Conservation (phyloP, 2,797 vertebrate species). For the Lacerta agilis region DNA sequence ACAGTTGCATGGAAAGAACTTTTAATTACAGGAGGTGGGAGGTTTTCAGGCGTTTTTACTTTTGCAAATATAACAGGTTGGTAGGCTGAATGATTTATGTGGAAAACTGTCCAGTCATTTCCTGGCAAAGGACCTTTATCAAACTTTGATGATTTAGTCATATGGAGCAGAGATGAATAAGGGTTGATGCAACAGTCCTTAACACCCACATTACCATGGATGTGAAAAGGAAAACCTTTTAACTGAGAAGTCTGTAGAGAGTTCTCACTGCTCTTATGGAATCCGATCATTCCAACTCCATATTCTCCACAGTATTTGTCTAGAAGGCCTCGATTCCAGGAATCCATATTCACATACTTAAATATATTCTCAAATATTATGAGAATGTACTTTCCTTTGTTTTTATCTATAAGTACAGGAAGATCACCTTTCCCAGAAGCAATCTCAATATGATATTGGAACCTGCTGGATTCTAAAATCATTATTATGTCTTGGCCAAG, state of each 20-base stretch:
- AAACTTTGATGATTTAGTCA: constrained; percentile 89
- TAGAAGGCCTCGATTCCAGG: constrained; percentile 93
- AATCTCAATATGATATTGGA: constrained; percentile 92
- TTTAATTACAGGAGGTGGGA: constrained; percentile 70
- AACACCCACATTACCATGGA: constrained; percentile 88
- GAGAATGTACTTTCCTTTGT: constrained; percentile 90
- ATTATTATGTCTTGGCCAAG: constrained; percentile 95
- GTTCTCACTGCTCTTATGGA: constrained; percentile 91
- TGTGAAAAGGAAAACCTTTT: constrained; percentile 88
- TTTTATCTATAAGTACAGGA: constrained; percentile 89
- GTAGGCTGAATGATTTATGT: constrained; percentile 91
- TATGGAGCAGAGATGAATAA: constrained; percentile 88
- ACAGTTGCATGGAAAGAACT: constrained; percentile 86
- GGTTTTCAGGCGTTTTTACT: constrained; percentile 79
- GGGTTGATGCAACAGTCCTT: constrained; percentile 93
- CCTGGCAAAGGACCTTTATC: constrained; percentile 88
- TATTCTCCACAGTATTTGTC: constrained; percentile 95
- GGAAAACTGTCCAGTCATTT: constrained; percentile 94
- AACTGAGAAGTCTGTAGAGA: constrained; percentile 84
- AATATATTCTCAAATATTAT: constrained; percentile 95
- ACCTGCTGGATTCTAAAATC: constrained; percentile 92
- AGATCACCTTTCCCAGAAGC: constrained; percentile 96
- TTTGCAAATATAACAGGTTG: constrained; percentile 92
- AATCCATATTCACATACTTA: constrained; percentile 93
- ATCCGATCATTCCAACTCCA: constrained; percentile 91